Base-by-base conservation (phyloP, 2,797 vertebrate genomes). In the Halcyon chelicuti region DNA sequence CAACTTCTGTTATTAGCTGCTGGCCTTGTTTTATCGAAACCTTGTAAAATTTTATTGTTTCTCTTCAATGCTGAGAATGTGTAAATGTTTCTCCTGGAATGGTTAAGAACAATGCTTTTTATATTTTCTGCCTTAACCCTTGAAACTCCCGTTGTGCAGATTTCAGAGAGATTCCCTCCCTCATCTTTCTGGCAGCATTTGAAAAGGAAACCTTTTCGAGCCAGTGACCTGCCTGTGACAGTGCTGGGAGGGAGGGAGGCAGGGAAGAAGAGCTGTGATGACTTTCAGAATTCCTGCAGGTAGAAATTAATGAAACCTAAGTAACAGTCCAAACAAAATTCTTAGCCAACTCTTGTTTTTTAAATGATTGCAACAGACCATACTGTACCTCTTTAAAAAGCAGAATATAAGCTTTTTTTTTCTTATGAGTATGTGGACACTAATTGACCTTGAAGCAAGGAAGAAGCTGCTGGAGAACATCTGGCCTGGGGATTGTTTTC, bases 1-100 rank as follows among this genome's bases (percentile, higher is more conserved):
- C 76, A 77, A 55, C 60, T 89, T 90, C 33, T 35, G 73, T n/a
- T 29, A 65, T 93, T 73, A 88, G 61, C 79, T 84, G 11, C 82
- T 87, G 91, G 72, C 72, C 90, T 82, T 2, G 8, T 97, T 94
- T 97, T 54, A 40, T 93, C 94, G 97, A 94, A 83, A 14, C 84
- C 94, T 94, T 78, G n/a, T 94, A 93, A 97, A 94, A 81, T 80
- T 33, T 78, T 70, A 92, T 68, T 73, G 68, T 84, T 96, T 93
- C 86, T 84, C n/a, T 26, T 94, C 40, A 79, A 3, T 29, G 70
- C 84, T 46, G 92, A 93, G 89, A 58, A 94, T 18, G 42, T 73
- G 88, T 91, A 74, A 94, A 14, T 78, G 86, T 95, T 97, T 97
- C 47, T 90, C 57, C 66, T 91, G 49, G 87, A 92, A 72, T 79